Base-by-base conservation (phyloP, 2,797 vertebrate genomes). In the Catamblyrhynchus diadema region DNA sequence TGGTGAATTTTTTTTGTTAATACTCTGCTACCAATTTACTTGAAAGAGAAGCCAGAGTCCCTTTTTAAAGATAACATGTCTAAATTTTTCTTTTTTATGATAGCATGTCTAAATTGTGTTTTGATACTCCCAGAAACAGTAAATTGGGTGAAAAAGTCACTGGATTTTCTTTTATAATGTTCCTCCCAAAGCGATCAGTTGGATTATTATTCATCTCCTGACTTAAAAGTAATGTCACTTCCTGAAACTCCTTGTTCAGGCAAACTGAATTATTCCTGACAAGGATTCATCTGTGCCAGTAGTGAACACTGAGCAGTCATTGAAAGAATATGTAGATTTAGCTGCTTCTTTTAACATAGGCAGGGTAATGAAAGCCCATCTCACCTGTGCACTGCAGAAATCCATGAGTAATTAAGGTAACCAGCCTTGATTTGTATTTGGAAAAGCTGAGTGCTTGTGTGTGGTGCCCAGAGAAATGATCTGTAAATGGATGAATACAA, bases 251-350 rank as follows among this genome's bases (percentile, higher is more conserved):
- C 88, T 94, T 94, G 50, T 92, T 96, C 90, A 85, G 81, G 92
- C 81, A 92, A 94, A 93, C 78, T 48, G 90, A 95, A 93, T 95
- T 95, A 78, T 90, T 95, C 93, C 65, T 95, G 93, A 95, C 94
- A 87, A 85, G 81, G 35, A 74, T 95, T 95, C 88, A 67, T 94
- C 93, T 81, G 45, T 90, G 59, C 86, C 61, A 59, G 74, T 27
- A 16, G 23, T 44, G 78, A 74, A 35, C 61, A 57, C 60, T 47
- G 78, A 93, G 64, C 70, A 85, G 70, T 48, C 89, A 86, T 70
- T 86, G 80, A 86, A 88, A 71, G 77, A 91, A 81, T 94, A 91
- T 70, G 80, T 86, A 94, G 91, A 88, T 94, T 88, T 88, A 70
- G 66, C 82, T 88, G 20, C 85, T 77, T 16, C 69, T 83, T 93